These are phyloP conservation scores for Rutilus rutilus DNA, from an alignment of 2,113 vertebrate species.

Conservation along the genomic window DNA sequence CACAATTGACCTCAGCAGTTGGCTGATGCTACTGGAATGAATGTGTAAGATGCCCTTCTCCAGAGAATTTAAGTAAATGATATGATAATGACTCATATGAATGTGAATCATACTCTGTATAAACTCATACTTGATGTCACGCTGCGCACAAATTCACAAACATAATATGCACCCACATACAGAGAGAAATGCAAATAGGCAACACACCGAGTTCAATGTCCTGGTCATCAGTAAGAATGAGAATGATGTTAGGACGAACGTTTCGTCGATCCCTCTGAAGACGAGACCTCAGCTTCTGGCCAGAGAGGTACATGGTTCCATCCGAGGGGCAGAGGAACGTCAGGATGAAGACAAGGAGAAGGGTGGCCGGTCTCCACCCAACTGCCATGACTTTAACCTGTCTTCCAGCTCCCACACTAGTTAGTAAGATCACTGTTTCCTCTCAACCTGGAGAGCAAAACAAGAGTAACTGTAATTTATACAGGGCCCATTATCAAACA, in stretches of 20 bases:
- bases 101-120: not conserved
- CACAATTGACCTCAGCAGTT: constrained; percentile 16
- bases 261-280: constrained; percentile 91
- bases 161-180: constrained; percentile 3
- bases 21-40: not conserved
- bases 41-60: not conserved
- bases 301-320: constrained; percentile 82
- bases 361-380: constrained; percentile 70
- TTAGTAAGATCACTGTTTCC: not conserved
- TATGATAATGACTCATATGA: not conserved
- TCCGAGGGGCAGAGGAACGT: constrained; percentile 65
- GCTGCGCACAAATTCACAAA: constrained; percentile 9
- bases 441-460: constrained; percentile 11
- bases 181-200: not conserved
- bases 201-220: constrained; percentile 94
- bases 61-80: not conserved
- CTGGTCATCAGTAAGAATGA: constrained; percentile 96
- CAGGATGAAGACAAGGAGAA: constrained; percentile 69
- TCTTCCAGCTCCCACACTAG: constrained; percentile 54
- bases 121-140: not conserved
- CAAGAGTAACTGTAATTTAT: not conserved
- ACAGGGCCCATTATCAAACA: not conserved
- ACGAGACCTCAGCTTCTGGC: constrained; percentile 84
- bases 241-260: constrained; percentile 94
- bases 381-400: constrained; percentile 66